Evolutionary conservation across 2,888 invertebrate genomes (phyloP).

Genomic region (Agrotis exclamationis): DNA sequence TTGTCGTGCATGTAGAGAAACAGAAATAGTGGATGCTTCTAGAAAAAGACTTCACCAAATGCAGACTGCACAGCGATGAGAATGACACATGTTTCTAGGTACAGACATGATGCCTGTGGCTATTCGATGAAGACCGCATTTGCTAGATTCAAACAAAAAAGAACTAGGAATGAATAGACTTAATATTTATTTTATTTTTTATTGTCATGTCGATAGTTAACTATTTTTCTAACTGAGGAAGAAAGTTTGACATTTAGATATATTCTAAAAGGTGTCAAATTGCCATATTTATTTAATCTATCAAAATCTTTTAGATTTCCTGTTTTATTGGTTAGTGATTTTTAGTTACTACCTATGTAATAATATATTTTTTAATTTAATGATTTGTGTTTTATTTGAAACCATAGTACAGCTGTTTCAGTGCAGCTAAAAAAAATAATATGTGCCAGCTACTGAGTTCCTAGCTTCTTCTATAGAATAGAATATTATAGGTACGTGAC

Average conservation of each 20-base stretch:
- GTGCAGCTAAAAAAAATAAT: no score
- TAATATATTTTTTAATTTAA: slow-evolving; percentile 6
- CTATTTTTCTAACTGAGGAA: neutral
- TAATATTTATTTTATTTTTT: slow-evolving; percentile 8
- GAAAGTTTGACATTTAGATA: neutral
- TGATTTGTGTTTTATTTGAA: neutral
- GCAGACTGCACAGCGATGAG: slow-evolving; percentile 18
- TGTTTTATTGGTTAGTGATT: slow-evolving; percentile 21
- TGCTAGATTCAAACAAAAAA: neutral
- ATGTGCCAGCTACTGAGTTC: no score
- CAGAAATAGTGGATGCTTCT: slow-evolving; percentile 51
- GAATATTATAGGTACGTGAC: no score
- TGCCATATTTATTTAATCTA: no score
- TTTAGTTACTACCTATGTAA: neutral
- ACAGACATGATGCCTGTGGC: neutral
- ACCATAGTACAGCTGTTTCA: no score
- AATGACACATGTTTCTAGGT: neutral
- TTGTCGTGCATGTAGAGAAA: slow-evolving; percentile 65
- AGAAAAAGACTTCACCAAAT: slow-evolving; percentile 55
- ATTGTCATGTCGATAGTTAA: neutral
- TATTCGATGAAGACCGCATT: neutral
- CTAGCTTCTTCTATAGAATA: no score
- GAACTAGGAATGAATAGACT: slow-evolving; percentile 5
- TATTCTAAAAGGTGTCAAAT: neutral
- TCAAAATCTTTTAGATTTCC: slow-evolving; percentile 33